Evolutionary conservation across 1,140 invertebrate genomes (phyloP).

Genomic region (Lasioglossum baleicum): DNA sequence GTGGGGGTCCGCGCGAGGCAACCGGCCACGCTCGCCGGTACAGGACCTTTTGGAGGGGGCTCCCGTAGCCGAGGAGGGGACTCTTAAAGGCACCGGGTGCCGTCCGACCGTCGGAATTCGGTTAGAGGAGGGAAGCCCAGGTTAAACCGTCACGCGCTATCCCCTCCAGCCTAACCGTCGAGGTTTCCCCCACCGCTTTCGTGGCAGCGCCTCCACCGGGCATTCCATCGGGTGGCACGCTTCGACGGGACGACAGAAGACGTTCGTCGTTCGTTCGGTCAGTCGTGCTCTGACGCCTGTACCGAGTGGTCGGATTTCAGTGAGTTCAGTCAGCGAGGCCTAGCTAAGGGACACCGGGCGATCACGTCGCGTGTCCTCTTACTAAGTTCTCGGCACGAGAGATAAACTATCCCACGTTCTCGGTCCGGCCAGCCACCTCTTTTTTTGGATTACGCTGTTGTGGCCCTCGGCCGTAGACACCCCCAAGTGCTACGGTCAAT

Average conservation of each 20-base stretch:
- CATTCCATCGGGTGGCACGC: conserved; percentile 74
- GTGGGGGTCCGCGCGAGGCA: conserved; percentile 48
- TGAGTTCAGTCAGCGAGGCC: conserved; percentile 30
- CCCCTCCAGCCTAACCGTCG: conserved; percentile 63
- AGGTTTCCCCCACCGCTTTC: conserved; percentile 51
- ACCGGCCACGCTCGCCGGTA: conserved; percentile 38
- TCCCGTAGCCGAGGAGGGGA: conserved; percentile 33
- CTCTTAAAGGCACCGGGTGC: conserved; percentile 68
- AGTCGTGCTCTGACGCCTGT: conserved; percentile 74
- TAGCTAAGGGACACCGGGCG: neutral
- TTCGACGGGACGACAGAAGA: conserved; percentile 68
- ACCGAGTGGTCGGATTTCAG: conserved; percentile 68
- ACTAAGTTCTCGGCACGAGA: neutral
- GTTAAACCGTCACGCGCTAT: conserved; percentile 77
- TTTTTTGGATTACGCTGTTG: conserved; percentile 52
- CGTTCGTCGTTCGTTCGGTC: conserved; percentile 66
- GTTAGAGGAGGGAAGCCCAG: conserved; percentile 72
- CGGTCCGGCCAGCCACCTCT: neutral
- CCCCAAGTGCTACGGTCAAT: neutral
- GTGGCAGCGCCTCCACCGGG: conserved; percentile 52
- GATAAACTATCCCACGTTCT: neutral
- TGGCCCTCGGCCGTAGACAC: neutral
- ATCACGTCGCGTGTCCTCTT: neutral
- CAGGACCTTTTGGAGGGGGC: conserved; percentile 16
- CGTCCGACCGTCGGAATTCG: conserved; percentile 72